Conservation (phyloP, 2,113 vertebrate species). For the Collichthys lucidus region DNA sequence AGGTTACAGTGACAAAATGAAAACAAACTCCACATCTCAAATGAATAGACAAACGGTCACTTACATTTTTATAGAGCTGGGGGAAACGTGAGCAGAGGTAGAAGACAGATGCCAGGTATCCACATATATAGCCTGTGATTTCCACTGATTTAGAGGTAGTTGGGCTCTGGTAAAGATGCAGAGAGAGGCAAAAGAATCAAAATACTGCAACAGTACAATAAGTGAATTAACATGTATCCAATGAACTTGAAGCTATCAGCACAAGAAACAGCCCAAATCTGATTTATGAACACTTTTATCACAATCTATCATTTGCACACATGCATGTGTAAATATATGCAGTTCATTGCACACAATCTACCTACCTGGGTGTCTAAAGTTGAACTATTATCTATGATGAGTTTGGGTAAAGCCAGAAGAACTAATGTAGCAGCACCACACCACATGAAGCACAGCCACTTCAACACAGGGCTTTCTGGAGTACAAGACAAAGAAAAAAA, state of each 20-base stretch:
- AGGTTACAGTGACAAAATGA: background rate
- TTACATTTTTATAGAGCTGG: conserved; percentile 85
- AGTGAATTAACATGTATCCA: background rate
- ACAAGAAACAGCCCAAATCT: background rate
- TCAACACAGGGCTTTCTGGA: conserved; percentile 75
- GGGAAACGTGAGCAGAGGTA: conserved; percentile 84
- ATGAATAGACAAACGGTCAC: conserved; percentile 30
- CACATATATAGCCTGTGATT: conserved; percentile 84
- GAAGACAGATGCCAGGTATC: conserved; percentile 80
- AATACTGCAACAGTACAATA: background rate
- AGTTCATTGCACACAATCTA: background rate
- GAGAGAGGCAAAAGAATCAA: background rate
- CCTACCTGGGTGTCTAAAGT: conserved; percentile 62
- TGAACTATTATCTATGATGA: conserved; percentile 68
- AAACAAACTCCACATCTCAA: conserved; percentile 7
- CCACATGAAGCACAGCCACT: conserved; percentile 80
- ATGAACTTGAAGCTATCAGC: background rate
- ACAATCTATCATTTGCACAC: background rate
- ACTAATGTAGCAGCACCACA: conserved; percentile 41
- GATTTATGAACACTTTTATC: background rate
- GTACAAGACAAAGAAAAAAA: conserved; percentile 20
- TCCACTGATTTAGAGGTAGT: conserved; percentile 70
- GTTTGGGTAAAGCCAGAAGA: conserved; percentile 69
- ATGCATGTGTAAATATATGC: background rate
- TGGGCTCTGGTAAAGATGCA: conserved; percentile 55